Evolutionary conservation across 2,888 invertebrate species (phyloP).

Genomic region (Punctoribates punctum): DNA sequence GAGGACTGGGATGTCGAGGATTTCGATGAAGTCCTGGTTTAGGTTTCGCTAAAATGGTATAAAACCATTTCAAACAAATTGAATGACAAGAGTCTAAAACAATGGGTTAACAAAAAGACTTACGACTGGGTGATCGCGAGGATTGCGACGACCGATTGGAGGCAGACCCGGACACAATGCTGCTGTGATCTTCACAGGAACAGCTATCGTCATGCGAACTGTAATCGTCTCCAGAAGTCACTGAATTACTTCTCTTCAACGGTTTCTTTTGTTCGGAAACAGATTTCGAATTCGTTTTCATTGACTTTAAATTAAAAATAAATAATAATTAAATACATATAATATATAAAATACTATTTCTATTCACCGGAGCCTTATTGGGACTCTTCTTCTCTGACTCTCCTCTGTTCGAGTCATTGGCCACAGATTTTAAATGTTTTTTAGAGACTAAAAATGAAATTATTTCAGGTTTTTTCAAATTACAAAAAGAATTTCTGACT

Average conservation of each 20-base stretch:
- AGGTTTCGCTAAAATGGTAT: neutral
- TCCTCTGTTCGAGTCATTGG: neutral
- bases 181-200: constrained; percentile 45
- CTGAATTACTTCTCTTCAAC: constrained; percentile 12
- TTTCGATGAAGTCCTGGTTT: neutral
- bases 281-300: neutral
- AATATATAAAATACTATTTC: neutral
- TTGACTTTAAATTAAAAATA: neutral
- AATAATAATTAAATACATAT: neutral
- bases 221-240: constrained; percentile 12
- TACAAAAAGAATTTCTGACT: neutral
- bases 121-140: constrained; percentile 40
- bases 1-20: neutral
- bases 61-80: neutral
- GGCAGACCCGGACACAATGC: constrained; percentile 30
- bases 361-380: neutral
- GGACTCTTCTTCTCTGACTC: neutral
- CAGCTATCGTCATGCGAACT: constrained; percentile 40
- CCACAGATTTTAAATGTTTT: neutral
- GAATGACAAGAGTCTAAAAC: too few relatives aligned
- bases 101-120: constrained; percentile 9
- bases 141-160: constrained; percentile 22
- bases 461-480: neutral
- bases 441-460: neutral
- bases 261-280: neutral